phyloP scores from a whole-genome alignment of 2,888 invertebrate genomes.

The Caenorhabditis macrosperma region DNA sequence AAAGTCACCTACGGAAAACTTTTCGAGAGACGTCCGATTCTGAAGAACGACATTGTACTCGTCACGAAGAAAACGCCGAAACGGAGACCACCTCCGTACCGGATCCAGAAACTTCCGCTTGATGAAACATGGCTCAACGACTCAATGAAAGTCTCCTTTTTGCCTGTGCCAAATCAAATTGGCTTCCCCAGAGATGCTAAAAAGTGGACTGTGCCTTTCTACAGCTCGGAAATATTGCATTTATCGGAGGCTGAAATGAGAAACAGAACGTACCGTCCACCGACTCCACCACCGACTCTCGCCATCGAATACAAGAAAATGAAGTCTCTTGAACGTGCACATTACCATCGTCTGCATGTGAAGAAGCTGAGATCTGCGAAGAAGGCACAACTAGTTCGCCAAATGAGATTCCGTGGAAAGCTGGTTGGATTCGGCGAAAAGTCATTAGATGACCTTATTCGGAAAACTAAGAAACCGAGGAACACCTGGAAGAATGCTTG shows the following conservation, averaged over 20 bases:
- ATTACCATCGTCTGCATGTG: neutral
- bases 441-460: neutral
- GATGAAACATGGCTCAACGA: slow-evolving; percentile 22
- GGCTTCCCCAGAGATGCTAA: slow-evolving; percentile 1
- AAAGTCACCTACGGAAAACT: slow-evolving; percentile 41
- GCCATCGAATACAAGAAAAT: slow-evolving; percentile 14
- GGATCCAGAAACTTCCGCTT: slow-evolving; percentile 25
- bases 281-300: slow-evolving; percentile 22
- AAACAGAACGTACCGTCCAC: slow-evolving; percentile 26
- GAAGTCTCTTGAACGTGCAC: slow-evolving; percentile 16
- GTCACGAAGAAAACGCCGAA: slow-evolving; percentile 20
- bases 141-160: slow-evolving; percentile 10
- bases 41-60: slow-evolving; percentile 50
- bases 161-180: neutral
- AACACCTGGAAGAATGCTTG: slow-evolving; percentile 14
- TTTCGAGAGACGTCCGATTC: slow-evolving; percentile 34
- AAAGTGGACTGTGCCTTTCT: slow-evolving; percentile 48
- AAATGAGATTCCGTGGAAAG: slow-evolving; percentile 16
- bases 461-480: neutral
- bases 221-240: neutral
- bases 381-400: slow-evolving; percentile 18
- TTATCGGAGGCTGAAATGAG: slow-evolving; percentile 4
- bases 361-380: neutral
- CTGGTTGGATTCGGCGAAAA: neutral
- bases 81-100: slow-evolving; percentile 26